Conservation (phyloP, 1,140 invertebrate genomes). For the Drosophila bifasciata region DNA sequence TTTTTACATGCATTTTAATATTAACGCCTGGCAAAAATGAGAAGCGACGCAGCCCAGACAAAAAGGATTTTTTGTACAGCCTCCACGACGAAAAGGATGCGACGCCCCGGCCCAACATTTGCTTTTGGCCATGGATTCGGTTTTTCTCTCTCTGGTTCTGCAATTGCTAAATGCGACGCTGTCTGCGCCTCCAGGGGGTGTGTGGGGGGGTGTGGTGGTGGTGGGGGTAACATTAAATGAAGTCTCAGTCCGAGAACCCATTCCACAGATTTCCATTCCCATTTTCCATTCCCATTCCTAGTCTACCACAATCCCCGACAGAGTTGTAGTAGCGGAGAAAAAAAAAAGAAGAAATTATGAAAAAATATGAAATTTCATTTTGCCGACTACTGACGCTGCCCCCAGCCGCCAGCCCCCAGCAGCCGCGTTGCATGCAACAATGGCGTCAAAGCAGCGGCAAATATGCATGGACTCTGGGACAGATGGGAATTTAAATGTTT, state of each 20-base stretch:
- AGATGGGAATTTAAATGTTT: slow-evolving; percentile 45
- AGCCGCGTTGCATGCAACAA: slow-evolving; percentile 61
- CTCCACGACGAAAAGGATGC: slow-evolving; percentile 61
- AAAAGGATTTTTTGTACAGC: slow-evolving; percentile 64
- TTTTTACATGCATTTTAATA: slow-evolving; percentile 81
- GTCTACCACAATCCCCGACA: no score
- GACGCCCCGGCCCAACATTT: slow-evolving; percentile 49
- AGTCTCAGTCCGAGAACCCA: slow-evolving; percentile 55
- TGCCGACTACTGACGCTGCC: slow-evolving; percentile 29
- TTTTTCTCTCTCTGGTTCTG: slow-evolving; percentile 34
- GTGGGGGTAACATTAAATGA: slow-evolving; percentile 64
- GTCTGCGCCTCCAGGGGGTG: slow-evolving; percentile 43
- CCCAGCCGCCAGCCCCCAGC: slow-evolving; percentile 7
- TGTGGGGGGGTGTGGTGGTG: slow-evolving; percentile 25
- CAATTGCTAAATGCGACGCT: slow-evolving; percentile 65
- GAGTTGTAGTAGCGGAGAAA: slow-evolving; percentile 1
- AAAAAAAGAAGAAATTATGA: slow-evolving; percentile 12
- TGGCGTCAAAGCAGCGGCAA: slow-evolving; percentile 68
- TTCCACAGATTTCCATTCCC: not conserved
- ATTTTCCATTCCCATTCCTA: not conserved
- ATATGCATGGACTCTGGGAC: slow-evolving; percentile 44
- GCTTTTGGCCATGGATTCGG: slow-evolving; percentile 67
- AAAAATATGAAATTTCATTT: slow-evolving; percentile 79
- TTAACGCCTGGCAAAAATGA: slow-evolving; percentile 66
- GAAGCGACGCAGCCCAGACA: slow-evolving; percentile 69